Evolutionary conservation across 2,888 invertebrate genomes (phyloP).

Genomic region (Drosophila greeni): DNA sequence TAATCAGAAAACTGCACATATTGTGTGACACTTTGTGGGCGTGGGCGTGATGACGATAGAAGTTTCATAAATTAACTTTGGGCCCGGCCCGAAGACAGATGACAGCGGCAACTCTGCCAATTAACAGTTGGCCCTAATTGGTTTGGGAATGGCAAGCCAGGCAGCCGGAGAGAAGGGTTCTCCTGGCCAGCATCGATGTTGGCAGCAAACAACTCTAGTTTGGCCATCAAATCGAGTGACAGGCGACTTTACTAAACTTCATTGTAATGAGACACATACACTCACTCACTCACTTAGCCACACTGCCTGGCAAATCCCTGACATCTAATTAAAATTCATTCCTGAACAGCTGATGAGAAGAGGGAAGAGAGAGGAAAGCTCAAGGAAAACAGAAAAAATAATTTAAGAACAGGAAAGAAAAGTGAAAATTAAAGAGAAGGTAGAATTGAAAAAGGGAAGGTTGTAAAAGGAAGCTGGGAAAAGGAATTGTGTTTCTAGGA

Average conservation of each 20-base stretch:
- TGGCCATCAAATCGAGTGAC: constrained; percentile 28
- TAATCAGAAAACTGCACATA: constrained; percentile 10
- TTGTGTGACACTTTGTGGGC: constrained; percentile 12
- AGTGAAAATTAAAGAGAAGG: not conserved
- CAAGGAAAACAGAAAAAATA: not conserved
- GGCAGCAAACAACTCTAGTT: constrained; percentile 10
- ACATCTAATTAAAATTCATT: constrained; percentile 36
- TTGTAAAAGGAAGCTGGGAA: not conserved
- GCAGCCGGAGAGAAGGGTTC: constrained; percentile 28
- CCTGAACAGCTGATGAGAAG: constrained; percentile 2
- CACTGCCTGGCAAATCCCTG: constrained; percentile 36
- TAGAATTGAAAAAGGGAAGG: not conserved
- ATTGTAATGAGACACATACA: constrained; percentile 21
- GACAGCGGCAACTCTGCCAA: constrained; percentile 17
- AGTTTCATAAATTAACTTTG: constrained; percentile 16
- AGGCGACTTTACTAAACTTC: constrained; percentile 34
- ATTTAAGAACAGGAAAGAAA: not conserved
- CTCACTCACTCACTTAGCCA: constrained; percentile 1
- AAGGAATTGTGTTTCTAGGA: not conserved
- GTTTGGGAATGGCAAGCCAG: constrained; percentile 8
- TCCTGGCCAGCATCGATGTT: constrained; percentile 6
- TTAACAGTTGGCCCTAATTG: constrained; percentile 35
- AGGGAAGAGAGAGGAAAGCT: not conserved
- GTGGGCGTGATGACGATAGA: constrained; percentile 6
- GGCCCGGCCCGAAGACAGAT: not conserved